These are phyloP conservation scores for Leptopilina myrica DNA, from an alignment of 2,888 invertebrate genomes.

Conservation along the genomic window DNA sequence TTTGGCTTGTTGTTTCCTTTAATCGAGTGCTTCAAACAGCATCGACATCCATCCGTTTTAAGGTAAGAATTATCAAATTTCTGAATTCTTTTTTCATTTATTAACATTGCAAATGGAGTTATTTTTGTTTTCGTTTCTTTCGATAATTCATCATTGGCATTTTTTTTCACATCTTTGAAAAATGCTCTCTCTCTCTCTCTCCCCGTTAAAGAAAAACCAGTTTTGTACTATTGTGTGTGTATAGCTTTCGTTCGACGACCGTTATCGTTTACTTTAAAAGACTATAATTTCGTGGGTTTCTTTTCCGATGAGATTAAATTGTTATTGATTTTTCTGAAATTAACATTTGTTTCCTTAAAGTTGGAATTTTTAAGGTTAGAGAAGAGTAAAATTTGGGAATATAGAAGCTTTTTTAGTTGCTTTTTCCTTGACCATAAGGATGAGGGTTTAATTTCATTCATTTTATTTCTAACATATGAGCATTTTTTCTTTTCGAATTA, in stretches of 20 bases:
- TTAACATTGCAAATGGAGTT: neutral
- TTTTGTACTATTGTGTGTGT: neutral
- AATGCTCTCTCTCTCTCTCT: neutral
- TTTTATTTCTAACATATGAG: too few species aligned
- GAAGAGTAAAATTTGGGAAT: neutral
- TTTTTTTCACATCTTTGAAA: neutral
- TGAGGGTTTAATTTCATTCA: neutral
- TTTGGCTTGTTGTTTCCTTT: conserved; percentile 73
- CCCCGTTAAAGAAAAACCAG: neutral
- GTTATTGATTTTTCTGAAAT: neutral
- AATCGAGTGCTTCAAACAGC: conserved; percentile 69
- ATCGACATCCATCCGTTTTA: conserved; percentile 73
- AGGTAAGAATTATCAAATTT: conserved; percentile 64
- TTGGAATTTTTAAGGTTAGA: neutral
- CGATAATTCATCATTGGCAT: neutral
- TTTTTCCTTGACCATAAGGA: neutral
- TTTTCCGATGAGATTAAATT: neutral
- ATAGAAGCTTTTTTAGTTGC: too few species aligned
- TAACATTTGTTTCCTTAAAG: neutral
- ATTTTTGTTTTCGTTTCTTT: conserved; percentile 9
- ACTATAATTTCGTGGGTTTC: neutral
- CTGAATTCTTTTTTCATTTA: neutral
- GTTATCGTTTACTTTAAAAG: conserved; percentile 3
- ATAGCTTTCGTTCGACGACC: neutral
- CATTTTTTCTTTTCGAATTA: too few species aligned